Percentiles rank a stretch among this genome's conserved stretches.
These are phyloP conservation scores for Sebastes minor DNA, from an alignment of 2,797 vertebrate genomes.

Conservation along the genomic window DNA sequence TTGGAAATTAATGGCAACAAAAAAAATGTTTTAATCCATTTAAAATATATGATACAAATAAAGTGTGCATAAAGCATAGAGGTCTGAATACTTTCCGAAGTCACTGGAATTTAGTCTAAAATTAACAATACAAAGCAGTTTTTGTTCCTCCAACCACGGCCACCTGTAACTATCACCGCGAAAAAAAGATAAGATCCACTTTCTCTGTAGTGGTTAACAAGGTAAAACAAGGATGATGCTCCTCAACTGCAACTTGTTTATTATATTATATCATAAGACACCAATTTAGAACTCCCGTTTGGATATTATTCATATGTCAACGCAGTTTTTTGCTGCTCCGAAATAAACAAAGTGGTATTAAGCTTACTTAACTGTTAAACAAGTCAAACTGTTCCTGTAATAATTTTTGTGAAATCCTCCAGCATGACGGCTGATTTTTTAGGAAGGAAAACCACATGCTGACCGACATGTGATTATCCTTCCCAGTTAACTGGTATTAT, in stretches of 20 bases:
- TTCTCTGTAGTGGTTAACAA: background rate
- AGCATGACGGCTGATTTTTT: background rate
- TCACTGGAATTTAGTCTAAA: background rate
- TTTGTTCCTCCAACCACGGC: background rate
- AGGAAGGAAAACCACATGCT: background rate
- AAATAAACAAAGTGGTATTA: background rate
- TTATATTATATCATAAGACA: background rate
- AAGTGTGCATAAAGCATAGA: background rate
- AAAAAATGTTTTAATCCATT: background rate
- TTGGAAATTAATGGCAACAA: background rate
- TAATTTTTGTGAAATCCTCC: background rate
- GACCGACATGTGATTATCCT: background rate
- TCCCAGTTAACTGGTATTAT: background rate
- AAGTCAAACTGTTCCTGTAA: background rate
- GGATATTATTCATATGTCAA: background rate
- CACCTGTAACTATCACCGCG: background rate
- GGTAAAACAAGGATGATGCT: background rate
- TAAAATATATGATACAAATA: background rate
- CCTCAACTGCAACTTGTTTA: background rate
- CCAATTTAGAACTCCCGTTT: background rate
- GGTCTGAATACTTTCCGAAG: background rate
- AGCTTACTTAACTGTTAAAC: background rate
- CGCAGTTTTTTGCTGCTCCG: background rate
- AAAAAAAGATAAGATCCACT: background rate
- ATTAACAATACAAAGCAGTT: background rate